Evolutionary conservation across 2,888 invertebrate genomes (phyloP), one percentile per base, ranked within the genome.

Genomic region (Pardosa pseudoannulata): DNA sequence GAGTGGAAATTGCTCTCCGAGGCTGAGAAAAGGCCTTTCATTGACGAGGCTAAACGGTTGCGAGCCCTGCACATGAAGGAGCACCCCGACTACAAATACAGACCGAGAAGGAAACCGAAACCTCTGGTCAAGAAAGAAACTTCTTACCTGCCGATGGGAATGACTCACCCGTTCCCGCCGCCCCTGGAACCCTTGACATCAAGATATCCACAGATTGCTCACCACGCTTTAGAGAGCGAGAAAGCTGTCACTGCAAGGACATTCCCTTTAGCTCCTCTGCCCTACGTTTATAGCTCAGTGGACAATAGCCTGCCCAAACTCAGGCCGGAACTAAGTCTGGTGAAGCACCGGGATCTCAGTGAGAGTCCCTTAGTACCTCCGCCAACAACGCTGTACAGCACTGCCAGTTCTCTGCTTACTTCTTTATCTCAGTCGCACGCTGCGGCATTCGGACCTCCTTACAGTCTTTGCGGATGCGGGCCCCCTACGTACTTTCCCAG

Each of bases 1-100:
- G 98, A 99, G 92, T 99, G 99, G 99, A 99, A 99, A 92, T 94
- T 97, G 88, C 93, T 99, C 88, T 96, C 96, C 89, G 99, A 99
- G 91, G 94, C 96, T 0, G 98, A 99, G 91, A 99, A 99, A 92
- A 94, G 99, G 89, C 99, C 99, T 72, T 99, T 99, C 93, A 99
- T 99, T 91, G 99, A 99, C 92, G 99, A 99, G 91, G 99, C 99
- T 83, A 99, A 92, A 92, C 93, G 99, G 90, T 93, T 99, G 90
- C 94, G 99, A 36, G 98, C 98, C 5, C 96, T 99, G 75, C 99
- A 99, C 93, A 99, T 99, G 99, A 83, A 93, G 92, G 96, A 96
- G 91, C 96, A 97, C 91, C 97, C 97, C 0, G 96, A 97, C 91
- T 97, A 97, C 93, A 97, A 97, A 92, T 97, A 96, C 93, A 93